These are phyloP conservation scores for Australoheros scitulus DNA, from an alignment of 2,113 vertebrate species.

Conservation along the genomic window DNA sequence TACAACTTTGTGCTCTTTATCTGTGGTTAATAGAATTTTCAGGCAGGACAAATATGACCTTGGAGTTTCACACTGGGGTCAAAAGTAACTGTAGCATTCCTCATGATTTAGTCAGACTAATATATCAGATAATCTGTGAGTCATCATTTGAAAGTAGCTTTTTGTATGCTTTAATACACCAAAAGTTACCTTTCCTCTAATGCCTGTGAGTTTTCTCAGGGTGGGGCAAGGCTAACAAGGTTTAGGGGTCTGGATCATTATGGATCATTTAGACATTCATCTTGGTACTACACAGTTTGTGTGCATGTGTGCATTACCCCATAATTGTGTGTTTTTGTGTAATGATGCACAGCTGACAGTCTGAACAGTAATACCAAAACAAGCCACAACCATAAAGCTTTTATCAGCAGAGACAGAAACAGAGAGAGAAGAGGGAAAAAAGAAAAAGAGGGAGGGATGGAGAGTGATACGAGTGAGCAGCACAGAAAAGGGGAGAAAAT, in stretches of 20 bases:
- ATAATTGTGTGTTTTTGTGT: slow-evolving; percentile 12
- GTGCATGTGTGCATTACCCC: slow-evolving; percentile 2
- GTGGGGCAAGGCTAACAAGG: slow-evolving; percentile 26
- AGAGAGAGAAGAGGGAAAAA: neutral
- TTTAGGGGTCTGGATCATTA: slow-evolving; percentile 39
- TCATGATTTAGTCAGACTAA: neutral
- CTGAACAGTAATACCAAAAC: slow-evolving; percentile 14
- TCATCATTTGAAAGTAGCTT: neutral
- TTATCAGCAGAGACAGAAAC: slow-evolving; percentile 26
- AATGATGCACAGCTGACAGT: slow-evolving; percentile 27
- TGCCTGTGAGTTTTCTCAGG: neutral
- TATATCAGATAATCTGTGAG: neutral
- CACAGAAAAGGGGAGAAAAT: slow-evolving; percentile 9
- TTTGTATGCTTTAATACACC: neutral
- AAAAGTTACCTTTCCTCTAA: neutral
- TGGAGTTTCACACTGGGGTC: neutral
- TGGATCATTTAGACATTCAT: slow-evolving; percentile 47
- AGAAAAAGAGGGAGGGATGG: neutral
- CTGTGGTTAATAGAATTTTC: neutral
- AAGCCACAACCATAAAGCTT: slow-evolving; percentile 39
- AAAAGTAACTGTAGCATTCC: neutral
- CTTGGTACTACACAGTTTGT: slow-evolving; percentile 29
- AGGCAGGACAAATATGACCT: neutral
- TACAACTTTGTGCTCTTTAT: neutral
- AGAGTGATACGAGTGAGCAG: neutral